Evolutionary conservation across 2,113 vertebrate species (phyloP), one percentile per base, ranked within the genome.

Genomic region (Todiramphus chloris): DNA sequence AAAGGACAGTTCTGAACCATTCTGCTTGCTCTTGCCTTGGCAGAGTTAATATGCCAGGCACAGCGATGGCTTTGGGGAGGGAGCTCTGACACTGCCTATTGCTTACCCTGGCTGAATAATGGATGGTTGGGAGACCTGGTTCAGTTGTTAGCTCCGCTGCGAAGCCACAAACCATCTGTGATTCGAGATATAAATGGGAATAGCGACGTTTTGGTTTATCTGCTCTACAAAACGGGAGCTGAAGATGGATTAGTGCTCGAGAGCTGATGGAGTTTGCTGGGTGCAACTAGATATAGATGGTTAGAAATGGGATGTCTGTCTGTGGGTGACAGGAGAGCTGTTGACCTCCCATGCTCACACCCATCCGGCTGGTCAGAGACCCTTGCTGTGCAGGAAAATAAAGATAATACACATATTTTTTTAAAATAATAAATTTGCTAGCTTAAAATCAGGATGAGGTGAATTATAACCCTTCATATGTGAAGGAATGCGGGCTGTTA

Each of bases 81-180:
- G 50, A 58, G 62, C 48, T 59, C 11, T 50, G 89, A 30, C 64
- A 33, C 94, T 9, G 35, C 33, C 0, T 46, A 25, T 60, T 8
- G 0, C 72, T 35, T 39, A 15, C 63, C 77, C 39, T 56, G 48
- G 12, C 41, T 37, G 77, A 53, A 60, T 83, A 62, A 95, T 21
- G 86, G 72, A 51, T 83, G 89, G 53, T 1, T 19, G 78, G 37
- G 55, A 68, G 85, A 16, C n/a, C 79, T 72, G 91, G 56, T 14
- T 69, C 16, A 3, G 80, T 30, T 77, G 83, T 90, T 39, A 28
- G 31, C 27, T 55, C 79, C 44, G 6, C 86, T 73, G 89, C 55
- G 13, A 9, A 89, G 87, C 12, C 91, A 83, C 91, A 60, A 30
- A 41, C 80, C 93, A 83, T 94, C 96, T 89, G 93, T 48, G 87